Evolutionary conservation across 2,797 vertebrate species (phyloP).

Genomic region (Scarus forsteni): DNA sequence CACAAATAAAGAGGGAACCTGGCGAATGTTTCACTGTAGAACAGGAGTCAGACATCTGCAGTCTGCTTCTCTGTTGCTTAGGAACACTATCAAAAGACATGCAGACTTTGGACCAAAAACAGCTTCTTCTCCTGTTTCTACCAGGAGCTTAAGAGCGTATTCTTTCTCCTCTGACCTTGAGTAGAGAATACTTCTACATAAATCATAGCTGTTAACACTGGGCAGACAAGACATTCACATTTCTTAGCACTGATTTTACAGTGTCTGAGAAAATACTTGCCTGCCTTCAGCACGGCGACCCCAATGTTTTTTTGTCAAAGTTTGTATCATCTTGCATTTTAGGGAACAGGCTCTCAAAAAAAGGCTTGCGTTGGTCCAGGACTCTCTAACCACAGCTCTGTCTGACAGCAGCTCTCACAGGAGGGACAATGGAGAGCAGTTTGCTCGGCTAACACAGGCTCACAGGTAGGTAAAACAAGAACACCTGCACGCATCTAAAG

Average conservation of each 20-base stretch:
- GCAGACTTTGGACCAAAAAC: conserved; percentile 43
- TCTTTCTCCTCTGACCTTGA: conserved; percentile 38
- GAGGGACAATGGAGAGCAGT: conserved; percentile 79
- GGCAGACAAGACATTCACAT: not conserved
- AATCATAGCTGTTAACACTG: conserved; percentile 6
- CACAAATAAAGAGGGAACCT: not conserved
- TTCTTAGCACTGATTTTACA: not conserved
- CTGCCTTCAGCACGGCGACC: not conserved
- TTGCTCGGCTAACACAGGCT: conserved; percentile 75
- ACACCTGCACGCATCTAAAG: not conserved
- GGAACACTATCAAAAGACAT: conserved; percentile 57
- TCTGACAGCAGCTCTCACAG: conserved; percentile 74
- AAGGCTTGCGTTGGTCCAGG: conserved; percentile 77
- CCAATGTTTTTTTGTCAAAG: not conserved
- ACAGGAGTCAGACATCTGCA: conserved; percentile 19
- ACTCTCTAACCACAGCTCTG: conserved; percentile 76
- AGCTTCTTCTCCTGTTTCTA: conserved; percentile 8
- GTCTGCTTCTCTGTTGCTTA: conserved; percentile 65
- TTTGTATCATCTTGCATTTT: conserved; percentile 10
- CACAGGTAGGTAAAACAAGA: conserved; percentile 73
- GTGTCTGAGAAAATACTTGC: conserved; percentile 6
- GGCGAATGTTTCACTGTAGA: conserved; percentile 3
- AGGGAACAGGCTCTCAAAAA: conserved; percentile 83
- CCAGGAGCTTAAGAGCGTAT: conserved; percentile 21
- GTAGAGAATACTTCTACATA: conserved; percentile 20